A percentile compares a stretch with the other conserved stretches of the same genome.
Evolutionary conservation across 2,113 vertebrate species (phyloP).

Genomic region (Osmerus eperlanus): DNA sequence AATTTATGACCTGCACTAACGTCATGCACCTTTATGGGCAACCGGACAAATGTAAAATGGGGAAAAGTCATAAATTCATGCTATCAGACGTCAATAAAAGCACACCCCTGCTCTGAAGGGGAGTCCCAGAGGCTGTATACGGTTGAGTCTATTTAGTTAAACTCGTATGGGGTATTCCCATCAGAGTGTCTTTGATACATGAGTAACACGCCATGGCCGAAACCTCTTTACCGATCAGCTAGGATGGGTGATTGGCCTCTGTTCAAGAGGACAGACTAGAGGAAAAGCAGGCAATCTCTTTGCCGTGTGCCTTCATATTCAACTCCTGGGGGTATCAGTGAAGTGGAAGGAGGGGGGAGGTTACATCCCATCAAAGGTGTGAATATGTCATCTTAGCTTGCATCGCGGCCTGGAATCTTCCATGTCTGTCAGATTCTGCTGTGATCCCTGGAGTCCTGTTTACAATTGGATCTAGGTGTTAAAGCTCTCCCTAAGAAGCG

Average conservation of each 20-base stretch:
- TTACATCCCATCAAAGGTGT: neutral
- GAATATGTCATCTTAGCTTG: constrained; percentile 1
- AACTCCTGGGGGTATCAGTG: neutral
- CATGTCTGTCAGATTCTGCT: constrained; percentile 5
- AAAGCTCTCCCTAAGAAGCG: constrained; percentile 19
- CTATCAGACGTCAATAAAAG: neutral
- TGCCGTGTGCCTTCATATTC: neutral
- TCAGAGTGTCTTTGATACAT: neutral
- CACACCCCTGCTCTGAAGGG: neutral
- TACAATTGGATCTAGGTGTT: constrained; percentile 34
- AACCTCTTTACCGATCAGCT: neutral
- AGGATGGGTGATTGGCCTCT: neutral
- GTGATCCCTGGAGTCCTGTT: constrained; percentile 16
- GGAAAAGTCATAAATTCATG: neutral
- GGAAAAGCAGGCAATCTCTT: neutral
- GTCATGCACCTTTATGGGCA: neutral
- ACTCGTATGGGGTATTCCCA: neutral
- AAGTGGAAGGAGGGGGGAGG: neutral
- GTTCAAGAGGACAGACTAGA: neutral
- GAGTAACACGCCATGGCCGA: neutral
- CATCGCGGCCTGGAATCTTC: neutral
- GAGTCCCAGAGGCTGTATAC: neutral
- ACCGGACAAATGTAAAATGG: neutral
- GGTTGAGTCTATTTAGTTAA: neutral
- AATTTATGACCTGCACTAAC: neutral